Conservation (phyloP, 1,140 invertebrate species). For the Yoshiicerus persimilis region DNA sequence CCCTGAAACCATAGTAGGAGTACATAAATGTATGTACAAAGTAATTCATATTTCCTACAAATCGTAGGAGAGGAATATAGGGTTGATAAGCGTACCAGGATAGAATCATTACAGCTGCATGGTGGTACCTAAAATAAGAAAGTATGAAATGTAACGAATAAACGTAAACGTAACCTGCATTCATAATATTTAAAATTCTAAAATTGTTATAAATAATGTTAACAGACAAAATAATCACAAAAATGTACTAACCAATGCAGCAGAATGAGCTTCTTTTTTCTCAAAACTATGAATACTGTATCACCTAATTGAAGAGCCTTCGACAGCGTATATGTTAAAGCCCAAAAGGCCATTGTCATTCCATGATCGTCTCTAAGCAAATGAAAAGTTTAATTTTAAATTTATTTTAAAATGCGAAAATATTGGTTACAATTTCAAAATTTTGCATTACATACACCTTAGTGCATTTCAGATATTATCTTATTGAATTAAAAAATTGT, state of each 20-base stretch:
- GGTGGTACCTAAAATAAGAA: constrained; percentile 58
- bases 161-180: too few relatives aligned
- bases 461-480: neutral
- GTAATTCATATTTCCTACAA: constrained; percentile 20
- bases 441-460: neutral
- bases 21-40: constrained; percentile 9
- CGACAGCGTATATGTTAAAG: neutral
- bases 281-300: constrained; percentile 41
- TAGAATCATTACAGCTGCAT: neutral
- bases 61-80: neutral
- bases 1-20: constrained; percentile 7
- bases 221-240: neutral
- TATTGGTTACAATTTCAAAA: neutral
- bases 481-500: too few relatives aligned
- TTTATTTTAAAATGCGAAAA: neutral
- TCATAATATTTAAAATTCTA: too few relatives aligned
- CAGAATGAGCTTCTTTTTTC: constrained; percentile 38
- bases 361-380: neutral
- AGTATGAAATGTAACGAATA: neutral
- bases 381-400: neutral
- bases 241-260: constrained; percentile 35
- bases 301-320: constrained; percentile 32
- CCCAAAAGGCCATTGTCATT: constrained; percentile 21
- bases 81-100: neutral
- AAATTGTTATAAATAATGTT: neutral